Percentiles rank a stretch among this genome's conserved stretches.
These are phyloP conservation scores for Rutilus rutilus DNA, from an alignment of 2,113 vertebrate genomes.

Conservation along the genomic window DNA sequence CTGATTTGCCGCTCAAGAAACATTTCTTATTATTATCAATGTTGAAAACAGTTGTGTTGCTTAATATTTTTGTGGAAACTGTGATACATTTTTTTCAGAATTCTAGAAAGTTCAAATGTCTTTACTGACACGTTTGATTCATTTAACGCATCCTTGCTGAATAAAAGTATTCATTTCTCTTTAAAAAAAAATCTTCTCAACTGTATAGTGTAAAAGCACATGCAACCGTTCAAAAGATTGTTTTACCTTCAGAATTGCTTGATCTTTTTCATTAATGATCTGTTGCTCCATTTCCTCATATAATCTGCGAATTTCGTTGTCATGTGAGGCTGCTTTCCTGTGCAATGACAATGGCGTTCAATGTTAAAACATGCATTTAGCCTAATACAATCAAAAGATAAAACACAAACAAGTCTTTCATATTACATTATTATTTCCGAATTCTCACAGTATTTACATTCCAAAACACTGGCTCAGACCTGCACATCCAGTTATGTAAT, in stretches of 20 bases:
- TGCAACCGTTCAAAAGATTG: background rate
- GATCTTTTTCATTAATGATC: slow-evolving; percentile 88
- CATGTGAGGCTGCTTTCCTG: slow-evolving; percentile 87
- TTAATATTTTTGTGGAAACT: background rate
- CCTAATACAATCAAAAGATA: background rate
- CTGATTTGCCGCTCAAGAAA: too few species aligned
- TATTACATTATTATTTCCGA: background rate
- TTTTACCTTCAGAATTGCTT: slow-evolving; percentile 81
- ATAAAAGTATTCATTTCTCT: background rate
- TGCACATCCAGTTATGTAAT: slow-evolving; percentile 60
- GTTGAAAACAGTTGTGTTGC: background rate
- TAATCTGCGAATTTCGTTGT: slow-evolving; percentile 88
- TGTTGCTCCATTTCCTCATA: slow-evolving; percentile 97
- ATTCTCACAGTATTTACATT: slow-evolving; percentile 57
- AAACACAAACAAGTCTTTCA: background rate
- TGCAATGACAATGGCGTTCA: background rate
- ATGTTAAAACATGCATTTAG: background rate
- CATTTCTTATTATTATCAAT: background rate
- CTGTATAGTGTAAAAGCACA: background rate
- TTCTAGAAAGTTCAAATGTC: too few species aligned
- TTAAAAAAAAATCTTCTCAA: background rate
- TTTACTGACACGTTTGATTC: background rate
- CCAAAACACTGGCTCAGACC: slow-evolving; percentile 52
- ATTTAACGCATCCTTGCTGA: background rate
- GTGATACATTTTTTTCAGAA: too few species aligned